A percentile compares a stretch with the other conserved stretches of the same genome.
Evolutionary conservation across 2,113 vertebrate genomes (phyloP).

Genomic region (Antechinus flavipes): DNA sequence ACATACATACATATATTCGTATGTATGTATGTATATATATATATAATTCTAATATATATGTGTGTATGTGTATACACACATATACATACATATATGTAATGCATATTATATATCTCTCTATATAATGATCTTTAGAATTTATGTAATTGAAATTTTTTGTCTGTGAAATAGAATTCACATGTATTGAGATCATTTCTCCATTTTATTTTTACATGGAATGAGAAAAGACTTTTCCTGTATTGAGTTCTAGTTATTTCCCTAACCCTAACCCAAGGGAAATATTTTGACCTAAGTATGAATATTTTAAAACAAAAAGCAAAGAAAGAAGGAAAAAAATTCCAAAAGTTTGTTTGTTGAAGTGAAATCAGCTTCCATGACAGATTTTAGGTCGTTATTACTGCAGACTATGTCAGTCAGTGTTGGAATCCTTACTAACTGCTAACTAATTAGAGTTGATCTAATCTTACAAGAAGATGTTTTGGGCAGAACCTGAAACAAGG

Average conservation of each 20-base stretch:
- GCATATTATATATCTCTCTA: too few relatives aligned
- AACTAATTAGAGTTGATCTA: too few relatives aligned
- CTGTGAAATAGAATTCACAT: not conserved
- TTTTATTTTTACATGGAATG: not conserved
- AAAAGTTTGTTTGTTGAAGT: not conserved
- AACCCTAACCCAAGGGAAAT: not conserved
- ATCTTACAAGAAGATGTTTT: too few relatives aligned
- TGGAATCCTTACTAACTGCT: too few relatives aligned
- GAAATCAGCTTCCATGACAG: not conserved
- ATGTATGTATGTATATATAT: too few relatives aligned
- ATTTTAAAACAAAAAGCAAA: conserved; percentile 41
- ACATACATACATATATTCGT: too few relatives aligned
- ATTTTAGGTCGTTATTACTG: not conserved
- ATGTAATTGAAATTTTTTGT: not conserved
- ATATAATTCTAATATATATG: too few relatives aligned
- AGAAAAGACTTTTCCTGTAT: not conserved
- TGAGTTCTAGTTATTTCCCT: conserved; percentile 13
- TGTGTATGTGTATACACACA: too few relatives aligned
- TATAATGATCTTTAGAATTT: not conserved
- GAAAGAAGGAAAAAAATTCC: not conserved
- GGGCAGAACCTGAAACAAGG: too few relatives aligned
- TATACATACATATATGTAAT: too few relatives aligned
- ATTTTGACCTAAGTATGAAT: not conserved
- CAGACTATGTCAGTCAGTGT: not conserved
- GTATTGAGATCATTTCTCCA: not conserved